Evolutionary conservation across 2,888 invertebrate genomes (phyloP), one percentile per base, ranked within the genome.

Genomic region (Limnephilus auricula): DNA sequence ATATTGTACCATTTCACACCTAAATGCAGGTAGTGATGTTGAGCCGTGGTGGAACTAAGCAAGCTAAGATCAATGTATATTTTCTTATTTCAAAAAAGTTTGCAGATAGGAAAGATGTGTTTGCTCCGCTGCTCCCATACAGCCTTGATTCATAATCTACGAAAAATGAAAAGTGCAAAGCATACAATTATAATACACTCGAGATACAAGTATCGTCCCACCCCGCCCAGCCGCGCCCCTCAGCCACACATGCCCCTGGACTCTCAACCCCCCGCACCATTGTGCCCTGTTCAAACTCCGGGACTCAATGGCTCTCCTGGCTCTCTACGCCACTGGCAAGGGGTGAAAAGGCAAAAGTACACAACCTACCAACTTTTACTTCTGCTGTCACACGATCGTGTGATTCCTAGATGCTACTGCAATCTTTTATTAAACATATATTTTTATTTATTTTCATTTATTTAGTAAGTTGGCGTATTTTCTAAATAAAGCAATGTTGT

Each of bases 181-280:
- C 90, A 89, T 89, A 91, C 92, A 92, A 92, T 92, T 92, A 92
- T 89, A 90, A 90, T 90, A 89, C 91, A 85, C 92, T 92, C 90
- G 89, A 85, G 90, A 79, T 79, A 86, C 89, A 83, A 92, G 92
- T 89, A 89, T 85, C 91, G 80, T 37, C 85, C 89, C 79, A 15
- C 40, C 86, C 91, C 78, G 18, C 89, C 85, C 32, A n/a, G 82
- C 40, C 82, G 79, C 86, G 79, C 83, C 32, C 30, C 79, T 25
- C 65, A 79, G 45, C 80, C 31, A 13, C 45, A 34, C 85, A 86
- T 12, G 31, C 78, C 32, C 90, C 79, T 65, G 65, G 50, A 50
- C 83, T 40, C 65, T 65, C 65, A 65, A 65, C 65, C 65, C 65
- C 87, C 82, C 82, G 45, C 86, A 18, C 84, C 84, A 84, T 90